Evolutionary conservation across 2,888 invertebrate species (phyloP), one percentile per base, ranked within the genome.

Genomic region (Tiphia femorata): DNA sequence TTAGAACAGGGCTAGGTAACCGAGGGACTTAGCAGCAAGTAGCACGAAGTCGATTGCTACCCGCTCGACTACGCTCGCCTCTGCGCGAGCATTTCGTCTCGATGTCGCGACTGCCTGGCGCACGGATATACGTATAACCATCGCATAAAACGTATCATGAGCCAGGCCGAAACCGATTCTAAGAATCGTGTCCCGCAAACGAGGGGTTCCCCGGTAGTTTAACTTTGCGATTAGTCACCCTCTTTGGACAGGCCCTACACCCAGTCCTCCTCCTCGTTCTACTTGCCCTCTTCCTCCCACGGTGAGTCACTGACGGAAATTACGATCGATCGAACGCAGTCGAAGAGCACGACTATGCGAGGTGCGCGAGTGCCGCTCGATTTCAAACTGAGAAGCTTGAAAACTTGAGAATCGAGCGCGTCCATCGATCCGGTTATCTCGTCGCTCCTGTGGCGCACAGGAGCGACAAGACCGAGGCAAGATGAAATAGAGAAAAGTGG

Each of bases 281-380:
- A 48, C 53, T n/a, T n/a, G 60, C 40, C 58, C 62, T 67, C 64
- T 64, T 62, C 62, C 72, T 64, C 65, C 64, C n/a, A n/a, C n/a
- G n/a, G 67, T 71, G 70, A 71, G 62, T 71, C 75, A 76, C 74
- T 64, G 67, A 72, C 70, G 74, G 76, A 81, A 76, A 80, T 78
- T 76, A 72, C 79, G 75, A 80, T 81, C 79, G 79, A 80, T 79
- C 75, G 75, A 56, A 56, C 53, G 58, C 43, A 49, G 58, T 53
- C 61, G 59, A 51, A 46, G 49, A 42, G n/a, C 14, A 35, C 49
- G 55, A 54, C 49, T 57, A 43, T 53, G 43, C 58, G 55, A 61
- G n/a, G 33, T 33, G 14, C 33, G 14, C 33, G 33, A n/a, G 33
- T 33, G 33, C 33, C 12, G 12, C 25, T 8, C 33, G 33, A 33